Evolutionary conservation across 2,888 invertebrate genomes (phyloP), one percentile per base, ranked within the genome.

Genomic region (Cryptophagus acutangulus): DNA sequence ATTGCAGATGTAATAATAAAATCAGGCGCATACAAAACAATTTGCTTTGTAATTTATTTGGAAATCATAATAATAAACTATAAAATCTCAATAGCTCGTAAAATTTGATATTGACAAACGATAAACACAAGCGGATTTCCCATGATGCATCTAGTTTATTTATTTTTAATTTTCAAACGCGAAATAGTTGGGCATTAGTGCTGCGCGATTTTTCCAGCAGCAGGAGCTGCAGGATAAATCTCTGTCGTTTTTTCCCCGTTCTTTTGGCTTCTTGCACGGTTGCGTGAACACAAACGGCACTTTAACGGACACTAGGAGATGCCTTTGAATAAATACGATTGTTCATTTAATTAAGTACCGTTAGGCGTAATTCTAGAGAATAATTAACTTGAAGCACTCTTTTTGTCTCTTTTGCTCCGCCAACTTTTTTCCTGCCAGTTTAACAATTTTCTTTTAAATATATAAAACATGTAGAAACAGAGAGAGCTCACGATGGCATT

Each of bases 331-430:
- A 55, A 59, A 57, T 55, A 52, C 57, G 50, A 55, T 53, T 58
- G 55, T 55, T 58, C 55, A 45, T 58, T 58, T 58, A 59, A 59
- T 59, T 58, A 56, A 57, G 54, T 54, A 52, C 52, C 45, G 50
- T 55, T 48, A 49, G 44, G 43, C 43, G 45, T 43, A 43, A 49
- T 45, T 48, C 49, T 45, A 39, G 38, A 45, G 53, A 54, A 55
- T 55, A 55, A 56, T 54, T 56, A 56, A 54, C 55, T 48, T 38
- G 42, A 36, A 47, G 48, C 40, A 52, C 48, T 53, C 49, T 52
- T 52, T 46, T 41, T 16, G n/a, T 26, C 9, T 9, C 9, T 43
- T 45, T 42, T n/a, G n/a, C n/a, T n/a, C n/a, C n/a, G n/a, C n/a
- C n/a, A n/a, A n/a, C n/a, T 40, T 46, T 46, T 28, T 38, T 40